Conservation (phyloP, 2,888 invertebrate genomes). For the Trichogramma dendrolimi region DNA sequence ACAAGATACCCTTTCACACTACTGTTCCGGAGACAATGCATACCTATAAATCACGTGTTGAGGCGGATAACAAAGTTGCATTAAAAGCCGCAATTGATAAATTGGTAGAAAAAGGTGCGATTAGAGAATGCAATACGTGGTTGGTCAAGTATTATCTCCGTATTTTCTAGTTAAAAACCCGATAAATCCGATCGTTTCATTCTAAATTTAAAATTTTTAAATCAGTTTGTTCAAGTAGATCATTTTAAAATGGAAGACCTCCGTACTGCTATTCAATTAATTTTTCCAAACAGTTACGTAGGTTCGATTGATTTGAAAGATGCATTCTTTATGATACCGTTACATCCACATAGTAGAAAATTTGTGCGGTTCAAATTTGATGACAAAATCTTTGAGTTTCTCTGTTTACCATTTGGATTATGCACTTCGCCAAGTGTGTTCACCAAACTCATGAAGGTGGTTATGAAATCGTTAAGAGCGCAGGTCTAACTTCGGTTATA, state of each 20-base stretch:
- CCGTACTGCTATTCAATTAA: slow-evolving; percentile 19
- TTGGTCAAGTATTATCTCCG: slow-evolving; percentile 16
- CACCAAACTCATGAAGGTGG: slow-evolving; percentile 29
- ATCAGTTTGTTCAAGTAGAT: slow-evolving; percentile 18
- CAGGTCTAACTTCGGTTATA: too few species aligned
- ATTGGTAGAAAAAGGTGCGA: slow-evolving; percentile 10
- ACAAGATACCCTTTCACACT: slow-evolving; percentile 3
- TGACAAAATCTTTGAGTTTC: slow-evolving; percentile 26
- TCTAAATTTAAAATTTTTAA: slow-evolving; percentile 24
- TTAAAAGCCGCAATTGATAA: not conserved
- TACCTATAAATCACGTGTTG: too few species aligned
- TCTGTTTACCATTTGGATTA: slow-evolving; percentile 28
- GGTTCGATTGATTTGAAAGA: slow-evolving; percentile 28
- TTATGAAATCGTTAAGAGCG: slow-evolving; percentile 19
- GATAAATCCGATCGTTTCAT: slow-evolving; percentile 22
- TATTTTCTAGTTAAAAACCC: slow-evolving; percentile 23
- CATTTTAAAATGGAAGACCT: slow-evolving; percentile 28
- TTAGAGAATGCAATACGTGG: slow-evolving; percentile 8
- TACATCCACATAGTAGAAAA: slow-evolving; percentile 18
- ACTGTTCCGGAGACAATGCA: too few species aligned
- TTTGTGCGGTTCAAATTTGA: slow-evolving; percentile 28
- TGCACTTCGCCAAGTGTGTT: slow-evolving; percentile 27
- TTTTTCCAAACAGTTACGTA: slow-evolving; percentile 19
- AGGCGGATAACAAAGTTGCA: too few species aligned
- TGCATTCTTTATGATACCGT: slow-evolving; percentile 27